phyloP scores from a whole-genome alignment of 2,113 vertebrate species.

The Sclerurus mexicanus region DNA sequence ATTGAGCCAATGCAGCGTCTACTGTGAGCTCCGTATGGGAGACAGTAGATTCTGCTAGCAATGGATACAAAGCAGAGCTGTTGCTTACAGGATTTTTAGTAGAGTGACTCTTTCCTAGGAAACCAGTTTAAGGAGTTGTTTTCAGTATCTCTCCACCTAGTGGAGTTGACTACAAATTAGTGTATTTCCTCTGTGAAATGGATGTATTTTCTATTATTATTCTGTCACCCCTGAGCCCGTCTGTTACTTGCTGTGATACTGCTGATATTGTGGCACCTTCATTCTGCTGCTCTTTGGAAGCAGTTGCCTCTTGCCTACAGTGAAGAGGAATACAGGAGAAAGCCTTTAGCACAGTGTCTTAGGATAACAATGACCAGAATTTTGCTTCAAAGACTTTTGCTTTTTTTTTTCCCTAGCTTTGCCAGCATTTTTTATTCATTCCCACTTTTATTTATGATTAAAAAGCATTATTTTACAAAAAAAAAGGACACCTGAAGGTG shows the following conservation, averaged over 20 bases:
- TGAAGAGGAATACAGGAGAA: background rate
- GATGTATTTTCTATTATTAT: constrained; percentile 35
- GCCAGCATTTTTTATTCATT: background rate
- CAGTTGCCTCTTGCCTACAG: background rate
- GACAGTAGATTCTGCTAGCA: background rate
- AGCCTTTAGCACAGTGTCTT: background rate
- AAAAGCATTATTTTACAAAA: background rate
- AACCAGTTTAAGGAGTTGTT: background rate
- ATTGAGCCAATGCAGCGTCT: background rate
- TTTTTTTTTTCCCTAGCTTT: background rate
- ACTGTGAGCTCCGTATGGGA: background rate
- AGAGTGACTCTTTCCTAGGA: background rate
- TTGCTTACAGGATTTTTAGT: background rate
- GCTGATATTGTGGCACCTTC: background rate
- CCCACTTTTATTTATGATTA: background rate
- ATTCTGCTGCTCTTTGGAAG: background rate
- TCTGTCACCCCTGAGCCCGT: background rate
- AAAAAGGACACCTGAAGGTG: background rate
- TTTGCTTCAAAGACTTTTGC: background rate
- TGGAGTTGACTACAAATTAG: constrained; percentile 20
- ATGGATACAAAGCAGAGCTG: background rate
- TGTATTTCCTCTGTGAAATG: constrained; percentile 9
- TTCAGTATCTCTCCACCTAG: background rate
- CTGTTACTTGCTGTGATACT: background rate
- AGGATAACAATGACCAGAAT: background rate